Evolutionary conservation across 2,797 vertebrate genomes (phyloP).

Genomic region (Vultur gryphus): DNA sequence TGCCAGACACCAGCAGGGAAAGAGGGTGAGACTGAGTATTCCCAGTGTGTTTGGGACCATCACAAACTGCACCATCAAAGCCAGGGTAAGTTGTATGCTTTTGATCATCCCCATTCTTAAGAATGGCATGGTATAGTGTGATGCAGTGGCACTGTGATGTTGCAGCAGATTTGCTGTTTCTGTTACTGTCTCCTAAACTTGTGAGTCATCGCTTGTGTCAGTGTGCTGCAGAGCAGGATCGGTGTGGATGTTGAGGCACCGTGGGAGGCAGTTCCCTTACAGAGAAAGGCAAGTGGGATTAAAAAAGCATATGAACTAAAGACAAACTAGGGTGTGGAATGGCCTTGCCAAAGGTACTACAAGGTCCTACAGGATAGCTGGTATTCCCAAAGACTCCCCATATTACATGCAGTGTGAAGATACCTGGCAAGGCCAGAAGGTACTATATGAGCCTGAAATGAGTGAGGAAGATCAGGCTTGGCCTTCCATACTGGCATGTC

Average conservation of each 20-base stretch:
- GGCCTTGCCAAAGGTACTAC: neutral
- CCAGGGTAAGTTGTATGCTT: neutral
- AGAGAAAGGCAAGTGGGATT: neutral
- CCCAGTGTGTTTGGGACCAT: neutral
- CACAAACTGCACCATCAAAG: neutral
- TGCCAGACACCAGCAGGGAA: neutral
- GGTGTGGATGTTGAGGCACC: neutral
- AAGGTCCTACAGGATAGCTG: neutral
- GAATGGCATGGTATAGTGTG: neutral
- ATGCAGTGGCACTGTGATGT: neutral
- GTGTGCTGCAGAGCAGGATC: neutral
- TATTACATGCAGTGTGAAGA: neutral
- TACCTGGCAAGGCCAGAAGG: neutral
- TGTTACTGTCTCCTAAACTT: neutral
- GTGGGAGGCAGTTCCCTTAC: neutral
- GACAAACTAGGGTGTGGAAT: neutral
- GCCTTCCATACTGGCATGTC: neutral
- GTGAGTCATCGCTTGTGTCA: neutral
- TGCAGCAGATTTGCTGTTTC: neutral
- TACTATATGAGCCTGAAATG: neutral
- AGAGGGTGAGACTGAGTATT: neutral
- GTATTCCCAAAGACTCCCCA: neutral
- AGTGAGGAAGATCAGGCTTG: neutral
- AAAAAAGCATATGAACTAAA: neutral
- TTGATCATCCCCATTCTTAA: neutral